A percentile compares a stretch with the other conserved stretches of the same genome.
Evolutionary conservation across 2,797 vertebrate genomes (phyloP).

Genomic region (Heliangelus exortis): DNA sequence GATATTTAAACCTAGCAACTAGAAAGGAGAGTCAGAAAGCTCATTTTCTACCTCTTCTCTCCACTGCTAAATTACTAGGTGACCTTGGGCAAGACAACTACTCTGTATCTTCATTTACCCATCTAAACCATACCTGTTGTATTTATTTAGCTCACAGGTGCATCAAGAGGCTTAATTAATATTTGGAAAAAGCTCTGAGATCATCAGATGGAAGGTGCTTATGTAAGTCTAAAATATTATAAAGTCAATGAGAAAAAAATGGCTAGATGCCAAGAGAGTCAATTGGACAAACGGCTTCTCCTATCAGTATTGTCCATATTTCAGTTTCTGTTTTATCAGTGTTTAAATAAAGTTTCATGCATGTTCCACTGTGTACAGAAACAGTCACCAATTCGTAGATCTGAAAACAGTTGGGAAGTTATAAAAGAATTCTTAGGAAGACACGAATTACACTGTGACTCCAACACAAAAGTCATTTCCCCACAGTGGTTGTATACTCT

Average conservation of each 20-base stretch:
- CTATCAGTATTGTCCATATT: constrained; percentile 63
- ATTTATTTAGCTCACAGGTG: constrained; percentile 62
- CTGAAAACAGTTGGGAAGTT: constrained; percentile 6
- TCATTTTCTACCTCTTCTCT: not conserved
- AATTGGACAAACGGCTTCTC: constrained; percentile 43
- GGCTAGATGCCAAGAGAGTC: constrained; percentile 52
- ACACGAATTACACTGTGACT: not conserved
- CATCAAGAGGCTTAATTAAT: constrained; percentile 67
- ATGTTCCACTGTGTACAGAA: constrained; percentile 33
- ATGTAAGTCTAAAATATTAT: constrained; percentile 44
- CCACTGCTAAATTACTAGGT: not conserved
- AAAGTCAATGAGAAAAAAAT: constrained; percentile 53
- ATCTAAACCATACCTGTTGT: constrained; percentile 40
- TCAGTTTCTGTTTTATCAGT: constrained; percentile 37
- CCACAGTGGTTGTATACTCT: not conserved
- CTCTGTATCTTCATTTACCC: constrained; percentile 27
- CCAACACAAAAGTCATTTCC: not conserved
- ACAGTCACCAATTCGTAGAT: not conserved
- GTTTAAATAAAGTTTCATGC: constrained; percentile 56
- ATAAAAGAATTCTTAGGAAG: not conserved
- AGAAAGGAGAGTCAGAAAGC: not conserved
- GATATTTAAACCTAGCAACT: not conserved
- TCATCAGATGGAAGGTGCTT: constrained; percentile 60
- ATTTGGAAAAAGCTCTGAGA: constrained; percentile 67
- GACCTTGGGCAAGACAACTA: constrained; percentile 54